Percentiles rank a stretch among this genome's conserved stretches.
These are phyloP conservation scores for Rhyacophila brunnea DNA, from an alignment of 1,140 invertebrate species.

Conservation along the genomic window DNA sequence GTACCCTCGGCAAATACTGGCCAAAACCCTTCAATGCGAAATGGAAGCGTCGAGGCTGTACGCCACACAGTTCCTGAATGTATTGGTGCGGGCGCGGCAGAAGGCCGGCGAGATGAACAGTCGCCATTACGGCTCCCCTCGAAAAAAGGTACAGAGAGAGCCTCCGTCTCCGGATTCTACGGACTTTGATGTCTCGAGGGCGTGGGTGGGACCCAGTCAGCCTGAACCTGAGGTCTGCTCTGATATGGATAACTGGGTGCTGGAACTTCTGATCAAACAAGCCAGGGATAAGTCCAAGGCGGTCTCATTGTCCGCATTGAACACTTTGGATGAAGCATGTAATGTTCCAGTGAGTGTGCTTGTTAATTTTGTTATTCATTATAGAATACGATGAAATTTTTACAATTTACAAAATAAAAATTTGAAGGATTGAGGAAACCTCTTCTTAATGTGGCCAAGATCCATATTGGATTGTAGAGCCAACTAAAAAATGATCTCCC, in stretches of 20 bases:
- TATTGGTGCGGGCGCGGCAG: slow-evolving; percentile 75
- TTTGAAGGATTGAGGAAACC: no score
- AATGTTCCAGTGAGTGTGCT: slow-evolving; percentile 67
- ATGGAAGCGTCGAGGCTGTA: slow-evolving; percentile 81
- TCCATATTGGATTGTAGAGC: no score
- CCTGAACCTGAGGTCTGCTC: slow-evolving; percentile 37
- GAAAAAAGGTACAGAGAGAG: slow-evolving; percentile 8
- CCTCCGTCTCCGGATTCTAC: not conserved
- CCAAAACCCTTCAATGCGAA: slow-evolving; percentile 63
- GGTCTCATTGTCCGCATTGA: slow-evolving; percentile 75
- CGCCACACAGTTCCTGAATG: slow-evolving; percentile 84
- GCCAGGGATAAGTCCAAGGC: slow-evolving; percentile 75
- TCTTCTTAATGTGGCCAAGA: no score
- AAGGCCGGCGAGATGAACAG: slow-evolving; percentile 47
- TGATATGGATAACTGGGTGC: slow-evolving; percentile 76
- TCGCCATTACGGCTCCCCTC: slow-evolving; percentile 31
- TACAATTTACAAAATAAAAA: no score
- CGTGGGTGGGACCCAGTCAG: not conserved
- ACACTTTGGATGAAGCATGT: slow-evolving; percentile 88
- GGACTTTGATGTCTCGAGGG: slow-evolving; percentile 9
- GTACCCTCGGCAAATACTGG: slow-evolving; percentile 70
- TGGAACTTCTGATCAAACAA: slow-evolving; percentile 78
- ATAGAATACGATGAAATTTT: no score
- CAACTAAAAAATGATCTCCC: no score
- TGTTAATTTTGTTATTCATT: no score